Conservation (phyloP, 2,888 invertebrate genomes). For the Synanthedon vespiformis region DNA sequence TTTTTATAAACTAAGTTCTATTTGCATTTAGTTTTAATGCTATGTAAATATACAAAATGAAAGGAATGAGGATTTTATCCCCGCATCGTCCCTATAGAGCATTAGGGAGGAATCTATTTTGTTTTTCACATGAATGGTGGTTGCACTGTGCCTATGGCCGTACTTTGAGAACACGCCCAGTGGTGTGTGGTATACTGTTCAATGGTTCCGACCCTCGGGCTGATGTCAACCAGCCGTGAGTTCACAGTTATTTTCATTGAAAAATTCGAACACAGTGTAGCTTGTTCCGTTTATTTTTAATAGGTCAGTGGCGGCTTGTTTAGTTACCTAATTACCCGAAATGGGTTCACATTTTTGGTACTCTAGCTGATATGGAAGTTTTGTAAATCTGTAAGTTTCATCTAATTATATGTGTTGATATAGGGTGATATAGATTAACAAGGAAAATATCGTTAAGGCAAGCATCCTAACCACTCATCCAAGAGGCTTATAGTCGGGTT, state of each 20-base stretch:
- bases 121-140: background rate
- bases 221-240: slow-evolving; percentile 3
- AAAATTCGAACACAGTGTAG: slow-evolving; percentile 3
- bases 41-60: no score
- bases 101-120: background rate
- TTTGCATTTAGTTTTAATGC: background rate
- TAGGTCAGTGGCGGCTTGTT: slow-evolving; percentile 3
- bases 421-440: no score
- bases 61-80: no score
- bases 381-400: no score
- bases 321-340: slow-evolving; percentile 10
- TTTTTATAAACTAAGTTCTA: background rate
- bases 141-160: background rate
- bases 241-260: slow-evolving; percentile 1
- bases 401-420: no score
- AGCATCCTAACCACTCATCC: no score
- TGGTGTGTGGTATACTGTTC: slow-evolving; percentile 12
- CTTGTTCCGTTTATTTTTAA: slow-evolving; percentile 3
- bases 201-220: slow-evolving; percentile 11
- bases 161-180: slow-evolving; percentile 4
- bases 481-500: no score
- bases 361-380: background rate
- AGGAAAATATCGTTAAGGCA: no score
- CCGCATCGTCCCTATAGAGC: background rate
- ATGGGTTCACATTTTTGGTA: slow-evolving; percentile 1